These are phyloP conservation scores for Blennius ocellaris DNA, from an alignment of 2,113 vertebrate species.

Conservation along the genomic window DNA sequence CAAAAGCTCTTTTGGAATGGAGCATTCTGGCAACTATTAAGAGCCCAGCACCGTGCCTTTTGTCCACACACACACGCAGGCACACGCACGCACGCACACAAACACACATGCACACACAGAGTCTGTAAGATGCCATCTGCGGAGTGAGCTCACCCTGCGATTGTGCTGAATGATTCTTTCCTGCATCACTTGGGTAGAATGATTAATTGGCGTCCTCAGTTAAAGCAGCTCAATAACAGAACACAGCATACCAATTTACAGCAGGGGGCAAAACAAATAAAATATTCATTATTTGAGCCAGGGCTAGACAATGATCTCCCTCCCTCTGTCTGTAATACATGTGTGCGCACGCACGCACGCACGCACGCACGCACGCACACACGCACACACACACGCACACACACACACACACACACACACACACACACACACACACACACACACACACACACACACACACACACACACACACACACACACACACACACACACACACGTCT, in stretches of 20 bases:
- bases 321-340: no score
- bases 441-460: no score
- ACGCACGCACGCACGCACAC: no score
- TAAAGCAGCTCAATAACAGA: slow-evolving; percentile 10
- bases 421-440: no score
- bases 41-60: not conserved
- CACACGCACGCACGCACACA: not conserved
- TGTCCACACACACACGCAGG: not conserved
- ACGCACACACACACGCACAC: no score
- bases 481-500: no score
- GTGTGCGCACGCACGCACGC: no score
- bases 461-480: no score
- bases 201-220: slow-evolving; percentile 9
- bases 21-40: not conserved
- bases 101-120: not conserved
- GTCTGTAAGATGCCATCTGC: slow-evolving; percentile 16
- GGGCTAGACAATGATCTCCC: no score
- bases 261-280: slow-evolving; percentile 16
- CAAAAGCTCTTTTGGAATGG: no score
- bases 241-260: slow-evolving; percentile 7
- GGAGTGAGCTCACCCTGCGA: slow-evolving; percentile 20
- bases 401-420: no score
- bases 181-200: slow-evolving; percentile 20
- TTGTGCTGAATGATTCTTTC: slow-evolving; percentile 19
- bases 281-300: not conserved